Evolutionary conservation across 2,113 vertebrate genomes (phyloP).

Genomic region (Eulemur macaco): DNA sequence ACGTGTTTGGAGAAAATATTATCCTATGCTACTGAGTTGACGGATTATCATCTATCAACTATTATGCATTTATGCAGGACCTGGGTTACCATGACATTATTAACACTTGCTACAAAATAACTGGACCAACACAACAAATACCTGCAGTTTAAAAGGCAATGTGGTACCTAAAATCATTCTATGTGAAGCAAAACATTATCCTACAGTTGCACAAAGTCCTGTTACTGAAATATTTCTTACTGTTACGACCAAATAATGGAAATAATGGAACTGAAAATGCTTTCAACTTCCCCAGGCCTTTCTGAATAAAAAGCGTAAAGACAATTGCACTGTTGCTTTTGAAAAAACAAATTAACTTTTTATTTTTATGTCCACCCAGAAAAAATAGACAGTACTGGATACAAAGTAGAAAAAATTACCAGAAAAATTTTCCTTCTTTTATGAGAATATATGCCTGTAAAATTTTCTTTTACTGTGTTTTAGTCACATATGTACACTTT

Average conservation of each 20-base stretch:
- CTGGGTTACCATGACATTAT: neutral
- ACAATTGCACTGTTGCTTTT: neutral
- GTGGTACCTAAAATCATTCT: neutral
- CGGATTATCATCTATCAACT: neutral
- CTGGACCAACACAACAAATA: neutral
- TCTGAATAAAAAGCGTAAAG: neutral
- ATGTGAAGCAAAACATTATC: neutral
- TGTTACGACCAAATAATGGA: neutral
- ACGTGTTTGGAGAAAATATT: neutral
- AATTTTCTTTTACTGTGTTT: neutral
- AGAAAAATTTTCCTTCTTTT: neutral
- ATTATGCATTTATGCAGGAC: neutral
- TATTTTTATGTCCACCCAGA: neutral
- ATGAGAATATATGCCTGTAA: neutral
- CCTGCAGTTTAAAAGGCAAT: neutral
- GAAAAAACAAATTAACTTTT: constrained; percentile 6
- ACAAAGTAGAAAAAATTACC: neutral
- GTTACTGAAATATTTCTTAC: neutral
- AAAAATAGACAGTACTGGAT: neutral
- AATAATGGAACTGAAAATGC: neutral
- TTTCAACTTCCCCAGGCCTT: neutral
- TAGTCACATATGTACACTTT: neutral
- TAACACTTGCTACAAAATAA: constrained; percentile 24
- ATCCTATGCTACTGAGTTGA: neutral
- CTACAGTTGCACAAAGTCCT: neutral